A percentile compares a stretch with the other conserved stretches of the same genome.
phyloP scores from a whole-genome alignment of 2,888 invertebrate genomes.

The Prosapia bicincta region DNA sequence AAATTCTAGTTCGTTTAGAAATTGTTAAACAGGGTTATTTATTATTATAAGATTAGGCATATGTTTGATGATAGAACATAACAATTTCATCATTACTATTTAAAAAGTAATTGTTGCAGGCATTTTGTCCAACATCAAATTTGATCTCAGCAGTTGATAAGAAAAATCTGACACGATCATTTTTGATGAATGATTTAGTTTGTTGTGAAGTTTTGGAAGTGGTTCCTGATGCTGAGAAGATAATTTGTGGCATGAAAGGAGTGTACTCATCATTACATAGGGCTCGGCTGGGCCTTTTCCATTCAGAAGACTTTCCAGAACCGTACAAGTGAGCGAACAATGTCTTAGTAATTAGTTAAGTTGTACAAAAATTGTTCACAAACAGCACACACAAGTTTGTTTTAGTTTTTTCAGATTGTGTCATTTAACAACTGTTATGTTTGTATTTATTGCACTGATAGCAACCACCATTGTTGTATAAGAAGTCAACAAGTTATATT shows the following conservation, averaged over 20 bases:
- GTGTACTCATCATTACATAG: conserved; percentile 65
- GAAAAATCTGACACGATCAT: conserved; percentile 71
- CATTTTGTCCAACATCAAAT: conserved; percentile 59
- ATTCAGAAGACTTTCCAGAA: conserved; percentile 74
- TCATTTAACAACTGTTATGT: conserved; percentile 45
- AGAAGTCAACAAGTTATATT: background rate
- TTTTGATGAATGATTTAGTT: conserved; percentile 78
- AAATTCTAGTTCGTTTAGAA: no score
- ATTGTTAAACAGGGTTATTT: no score
- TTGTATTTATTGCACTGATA: conserved; percentile 49
- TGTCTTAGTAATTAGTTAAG: background rate
- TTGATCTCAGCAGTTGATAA: conserved; percentile 71
- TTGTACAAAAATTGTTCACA: background rate
- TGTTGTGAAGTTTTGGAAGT: conserved; percentile 87
- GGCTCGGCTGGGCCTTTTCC: conserved; percentile 77
- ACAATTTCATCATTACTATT: no score
- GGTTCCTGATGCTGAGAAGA: conserved; percentile 81
- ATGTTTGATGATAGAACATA: no score
- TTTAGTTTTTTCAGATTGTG: background rate
- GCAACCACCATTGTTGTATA: conserved; percentile 45
- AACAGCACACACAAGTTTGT: background rate
- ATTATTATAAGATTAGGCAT: no score
- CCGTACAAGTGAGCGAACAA: conserved; percentile 72
- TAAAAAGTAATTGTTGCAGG: conserved; percentile 33
- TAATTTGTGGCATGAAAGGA: conserved; percentile 84